Percentiles rank a stretch among this genome's conserved stretches.
Evolutionary conservation across 1,140 invertebrate species (phyloP).

Genomic region (Alviniconcha marisindica): DNA sequence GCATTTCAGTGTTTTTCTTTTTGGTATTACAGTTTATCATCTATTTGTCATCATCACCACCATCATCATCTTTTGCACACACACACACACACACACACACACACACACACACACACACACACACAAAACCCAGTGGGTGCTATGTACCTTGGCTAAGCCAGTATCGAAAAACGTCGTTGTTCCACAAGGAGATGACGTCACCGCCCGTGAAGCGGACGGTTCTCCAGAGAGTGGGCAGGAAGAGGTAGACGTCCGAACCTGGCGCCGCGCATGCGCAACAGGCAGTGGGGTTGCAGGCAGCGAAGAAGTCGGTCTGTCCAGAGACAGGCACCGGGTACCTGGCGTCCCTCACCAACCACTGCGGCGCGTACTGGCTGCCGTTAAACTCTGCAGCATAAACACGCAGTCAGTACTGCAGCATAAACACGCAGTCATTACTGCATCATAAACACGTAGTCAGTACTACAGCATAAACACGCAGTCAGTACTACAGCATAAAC

Average conservation of each 20-base stretch:
- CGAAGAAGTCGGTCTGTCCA: conserved; percentile 22
- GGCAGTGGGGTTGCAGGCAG: conserved; percentile 9
- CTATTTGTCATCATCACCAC: too few relatives aligned
- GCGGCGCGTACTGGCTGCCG: conserved; percentile 33
- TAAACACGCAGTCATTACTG: too few relatives aligned
- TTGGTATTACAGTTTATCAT: too few relatives aligned
- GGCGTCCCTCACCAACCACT: neutral
- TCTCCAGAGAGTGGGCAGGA: conserved; percentile 1
- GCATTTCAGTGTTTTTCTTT: too few relatives aligned
- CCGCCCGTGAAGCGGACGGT: neutral
- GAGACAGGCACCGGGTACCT: neutral
- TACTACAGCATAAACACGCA: too few relatives aligned
- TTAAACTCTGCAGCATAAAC: conserved; percentile 11
- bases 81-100: too few relatives aligned
- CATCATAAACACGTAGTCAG: too few relatives aligned
- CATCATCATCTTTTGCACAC: too few relatives aligned
- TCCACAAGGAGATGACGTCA: conserved; percentile 1
- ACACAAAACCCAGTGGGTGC: neutral
- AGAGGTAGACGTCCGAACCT: neutral
- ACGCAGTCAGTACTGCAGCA: too few relatives aligned
- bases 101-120: too few relatives aligned
- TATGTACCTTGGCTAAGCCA: conserved; percentile 8
- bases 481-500: too few relatives aligned
- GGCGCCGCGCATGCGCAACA: neutral
- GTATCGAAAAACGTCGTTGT: conserved; percentile 13